Conservation (phyloP, 2,113 vertebrate genomes). For the Oophaga pumilio region DNA sequence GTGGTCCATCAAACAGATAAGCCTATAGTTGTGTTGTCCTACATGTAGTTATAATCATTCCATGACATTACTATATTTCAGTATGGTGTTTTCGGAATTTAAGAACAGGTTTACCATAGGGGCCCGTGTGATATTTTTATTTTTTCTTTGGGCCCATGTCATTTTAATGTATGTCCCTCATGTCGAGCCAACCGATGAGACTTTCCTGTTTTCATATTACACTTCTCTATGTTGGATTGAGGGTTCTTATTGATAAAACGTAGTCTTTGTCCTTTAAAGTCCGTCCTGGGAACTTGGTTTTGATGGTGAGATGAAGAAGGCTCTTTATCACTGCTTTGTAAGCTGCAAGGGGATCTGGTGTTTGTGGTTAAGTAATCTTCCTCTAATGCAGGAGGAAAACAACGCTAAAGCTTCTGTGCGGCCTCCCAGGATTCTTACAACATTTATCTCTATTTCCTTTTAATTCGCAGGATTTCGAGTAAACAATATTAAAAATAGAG, state of each 20-base stretch:
- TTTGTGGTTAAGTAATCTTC: constrained; percentile 70
- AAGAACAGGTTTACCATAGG: background rate
- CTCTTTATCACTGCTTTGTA: constrained; percentile 40
- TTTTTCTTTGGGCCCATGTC: background rate
- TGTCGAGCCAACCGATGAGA: background rate
- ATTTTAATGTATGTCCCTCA: background rate
- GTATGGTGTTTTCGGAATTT: background rate
- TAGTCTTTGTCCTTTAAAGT: constrained; percentile 7
- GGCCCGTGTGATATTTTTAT: background rate
- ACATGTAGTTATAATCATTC: no score
- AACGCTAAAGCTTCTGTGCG: constrained; percentile 68
- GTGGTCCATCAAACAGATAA: no score
- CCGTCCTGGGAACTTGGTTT: constrained; percentile 1
- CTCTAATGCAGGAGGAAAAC: constrained; percentile 62
- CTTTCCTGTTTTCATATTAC: background rate
- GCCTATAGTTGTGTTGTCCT: no score
- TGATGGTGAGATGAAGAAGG: constrained; percentile 15
- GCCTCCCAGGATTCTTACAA: constrained; percentile 75
- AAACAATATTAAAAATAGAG: constrained; percentile 82
- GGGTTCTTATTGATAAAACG: constrained; percentile 16
- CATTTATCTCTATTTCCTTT: constrained; percentile 78
- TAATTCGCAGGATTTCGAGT: constrained; percentile 82
- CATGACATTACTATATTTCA: no score
- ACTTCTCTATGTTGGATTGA: background rate
- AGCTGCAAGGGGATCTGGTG: constrained; percentile 65